Base-by-base conservation (phyloP, 1,140 invertebrate species). In the Lineus longissimus region DNA sequence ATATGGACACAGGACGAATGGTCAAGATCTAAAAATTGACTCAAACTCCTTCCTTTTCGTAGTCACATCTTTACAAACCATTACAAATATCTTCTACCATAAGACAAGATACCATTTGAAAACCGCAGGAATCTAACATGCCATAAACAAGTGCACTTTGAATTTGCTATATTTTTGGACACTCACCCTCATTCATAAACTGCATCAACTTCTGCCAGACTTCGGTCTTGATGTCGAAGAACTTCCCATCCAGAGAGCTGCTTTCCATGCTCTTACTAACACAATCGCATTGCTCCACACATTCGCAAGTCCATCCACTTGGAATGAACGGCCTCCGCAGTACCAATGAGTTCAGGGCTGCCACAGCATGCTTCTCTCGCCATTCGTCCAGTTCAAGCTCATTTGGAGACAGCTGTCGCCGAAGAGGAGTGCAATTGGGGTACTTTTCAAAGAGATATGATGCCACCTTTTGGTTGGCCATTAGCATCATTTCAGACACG, bases 401-500 rank as follows among this genome's bases (percentile, higher is more conserved):
- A 2, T 69, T 59, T 30, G 73, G 73, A 17, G 65, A 45, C 11
- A 47, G 51, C 55, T 75, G 73, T n/a, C n/a, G 22, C 0, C 62
- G 33, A n/a, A 68, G 43, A 2, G 66, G 66, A 43, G 59, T 47
- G 13, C 23, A 56, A 59, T 47, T 27, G 33, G 15, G 62, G 40
- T 27, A 64, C 27, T 63, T 59, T 19, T 25, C 23, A 11, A 29
- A 47, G 30, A 76, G 59, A 29, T 57, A 55, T 31, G 58, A 51
- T 9, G 68, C 74, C 33, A 76, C 60, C 19, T 31, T 22, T 13
- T 19, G 22, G 64, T 76, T 76, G 23, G 70, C 56, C 11, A 70
- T 54, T 33, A 76, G 62, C 73, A 74, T 74, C 43, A 72, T 70
- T 63, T 76, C 74, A 51, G 74, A 73, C 7, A 76, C 70, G 9